phyloP scores from a whole-genome alignment of 23 tunicate genomes.

The Pegea sp. region DNA sequence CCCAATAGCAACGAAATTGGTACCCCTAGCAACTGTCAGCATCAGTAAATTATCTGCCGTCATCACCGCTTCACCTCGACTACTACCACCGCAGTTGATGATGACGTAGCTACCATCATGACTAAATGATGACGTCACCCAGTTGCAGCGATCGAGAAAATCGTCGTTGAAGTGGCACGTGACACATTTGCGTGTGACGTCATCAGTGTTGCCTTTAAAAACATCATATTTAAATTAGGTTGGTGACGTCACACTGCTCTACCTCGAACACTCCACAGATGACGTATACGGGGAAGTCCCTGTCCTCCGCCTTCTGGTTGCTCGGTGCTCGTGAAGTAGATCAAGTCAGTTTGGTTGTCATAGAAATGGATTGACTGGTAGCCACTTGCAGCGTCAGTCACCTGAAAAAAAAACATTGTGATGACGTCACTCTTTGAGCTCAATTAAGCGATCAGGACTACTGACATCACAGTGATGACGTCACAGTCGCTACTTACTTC shows the following conservation, averaged over 20 bases:
- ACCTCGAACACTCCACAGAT: slow-evolving; percentile 83
- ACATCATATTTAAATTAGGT: too few relatives aligned
- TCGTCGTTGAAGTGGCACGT: slow-evolving; percentile 30
- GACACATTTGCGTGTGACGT: slow-evolving; percentile 46
- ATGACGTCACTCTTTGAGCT: too few relatives aligned
- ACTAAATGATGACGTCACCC: slow-evolving; percentile 74
- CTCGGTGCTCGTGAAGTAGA: slow-evolving; percentile 72
- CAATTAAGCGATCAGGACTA: too few relatives aligned
- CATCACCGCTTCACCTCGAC: slow-evolving; percentile 10
- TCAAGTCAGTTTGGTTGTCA: slow-evolving; percentile 28
- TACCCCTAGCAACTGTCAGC: slow-evolving; percentile 11
- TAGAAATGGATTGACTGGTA: slow-evolving; percentile 22
- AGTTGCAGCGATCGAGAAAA: slow-evolving; percentile 34
- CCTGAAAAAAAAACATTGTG: slow-evolving; percentile 9
- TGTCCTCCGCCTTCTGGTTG: not conserved
- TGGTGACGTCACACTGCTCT: too few relatives aligned
- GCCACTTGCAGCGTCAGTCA: slow-evolving; percentile 40
- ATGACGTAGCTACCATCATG: slow-evolving; percentile 32
- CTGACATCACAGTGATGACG: too few relatives aligned
- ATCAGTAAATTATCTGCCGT: not conserved
- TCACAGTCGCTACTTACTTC: slow-evolving; percentile 42
- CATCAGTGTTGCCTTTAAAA: too few relatives aligned
- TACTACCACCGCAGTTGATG: slow-evolving; percentile 78
- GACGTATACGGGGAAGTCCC: slow-evolving; percentile 67
- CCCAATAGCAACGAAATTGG: slow-evolving; percentile 21